Evolutionary conservation across 2,888 invertebrate genomes (phyloP), one percentile per base, ranked within the genome.

Genomic region (Hecatera dysodea): DNA sequence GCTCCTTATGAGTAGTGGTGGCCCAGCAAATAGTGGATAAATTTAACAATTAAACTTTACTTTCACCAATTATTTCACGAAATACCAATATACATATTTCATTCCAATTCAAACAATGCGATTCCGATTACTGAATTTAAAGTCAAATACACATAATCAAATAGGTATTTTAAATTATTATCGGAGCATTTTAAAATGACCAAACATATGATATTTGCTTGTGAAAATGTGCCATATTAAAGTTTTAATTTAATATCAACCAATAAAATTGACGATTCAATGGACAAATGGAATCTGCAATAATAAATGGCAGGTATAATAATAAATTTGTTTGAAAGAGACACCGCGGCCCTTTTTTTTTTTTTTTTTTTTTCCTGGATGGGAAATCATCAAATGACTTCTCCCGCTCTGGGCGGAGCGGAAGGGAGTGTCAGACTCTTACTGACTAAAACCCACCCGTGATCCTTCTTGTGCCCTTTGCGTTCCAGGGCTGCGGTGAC

Each of bases 131-230:
- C 33, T 17, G 12, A 39, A 61, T 55, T 19, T 27, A 55, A 55
- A 39, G 1, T 59, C 11, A 17, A 56, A 56, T 63, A 19, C 44
- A 36, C n/a, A 1, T 50, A 8, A 48, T 22, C 24, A 36, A 50
- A 72, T 60, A 71, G 56, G 24, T 62, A 62, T 56, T 63, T 72
- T 36, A 50, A 55, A 22, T 52, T 27, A 50, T 27, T 53, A 56
- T 42, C n/a, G 8, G 42, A 22, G 19, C 24, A 19, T 15, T 55
- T 56, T 72, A 64, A 50, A 64, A 19, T 52, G 4, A 17, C 17
- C 27, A 46, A 29, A 29, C 17, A 44, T 57, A 39, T 63, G 0
- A 27, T 46, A 29, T 72, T 57, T 65, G 29, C n/a, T 24, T 29
- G 12, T 52, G 24, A 24, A 55, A 72, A 55, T 61, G 39, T 55